A percentile compares a stretch with the other conserved stretches of the same genome.
phyloP scores from a whole-genome alignment of 2,888 invertebrate species.

The Cryptus viduatorius region DNA sequence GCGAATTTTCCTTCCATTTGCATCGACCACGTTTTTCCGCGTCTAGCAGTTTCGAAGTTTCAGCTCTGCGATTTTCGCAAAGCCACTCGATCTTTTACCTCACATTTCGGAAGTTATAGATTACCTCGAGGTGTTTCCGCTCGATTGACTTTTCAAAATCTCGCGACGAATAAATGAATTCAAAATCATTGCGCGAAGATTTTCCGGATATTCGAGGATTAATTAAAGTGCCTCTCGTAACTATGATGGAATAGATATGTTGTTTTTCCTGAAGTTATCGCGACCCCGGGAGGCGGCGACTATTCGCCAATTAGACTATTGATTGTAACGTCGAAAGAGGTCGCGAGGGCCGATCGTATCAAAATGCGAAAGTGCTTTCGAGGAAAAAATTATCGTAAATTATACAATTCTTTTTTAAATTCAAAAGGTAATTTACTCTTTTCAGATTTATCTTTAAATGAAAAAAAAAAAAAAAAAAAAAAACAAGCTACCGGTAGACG shows the following conservation, averaged over 20 bases:
- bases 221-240: slow-evolving; percentile 56
- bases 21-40: slow-evolving; percentile 30
- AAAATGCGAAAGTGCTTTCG: slow-evolving; percentile 15
- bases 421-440: background rate
- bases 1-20: slow-evolving; percentile 36
- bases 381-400: background rate
- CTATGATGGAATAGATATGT: slow-evolving; percentile 19
- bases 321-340: slow-evolving; percentile 75
- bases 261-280: slow-evolving; percentile 53
- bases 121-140: background rate
- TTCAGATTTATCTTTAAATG: background rate
- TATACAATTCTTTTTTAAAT: background rate
- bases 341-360: slow-evolving; percentile 35
- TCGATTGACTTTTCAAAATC: slow-evolving; percentile 45
- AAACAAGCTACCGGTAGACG: background rate
- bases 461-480: no score
- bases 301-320: slow-evolving; percentile 79
- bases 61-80: background rate
- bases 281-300: slow-evolving; percentile 31
- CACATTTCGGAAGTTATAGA: background rate
- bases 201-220: slow-evolving; percentile 33
- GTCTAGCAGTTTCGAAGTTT: background rate
- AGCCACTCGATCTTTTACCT: slow-evolving; percentile 22
- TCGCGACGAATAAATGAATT: slow-evolving; percentile 11
- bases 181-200: slow-evolving; percentile 2